Conservation (phyloP, 2,797 vertebrate genomes). For the Paguma larvata region DNA sequence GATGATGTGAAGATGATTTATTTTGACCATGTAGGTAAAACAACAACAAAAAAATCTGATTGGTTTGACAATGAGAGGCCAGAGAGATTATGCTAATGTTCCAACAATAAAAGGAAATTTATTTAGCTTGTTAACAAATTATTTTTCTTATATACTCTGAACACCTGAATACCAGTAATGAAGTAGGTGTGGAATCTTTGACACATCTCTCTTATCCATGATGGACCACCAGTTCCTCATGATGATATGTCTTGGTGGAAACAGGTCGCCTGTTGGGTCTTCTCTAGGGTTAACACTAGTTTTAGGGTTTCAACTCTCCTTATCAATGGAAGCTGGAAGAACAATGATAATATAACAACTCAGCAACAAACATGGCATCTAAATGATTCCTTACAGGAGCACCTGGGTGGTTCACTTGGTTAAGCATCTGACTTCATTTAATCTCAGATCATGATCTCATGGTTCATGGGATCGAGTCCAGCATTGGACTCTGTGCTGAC, state of each 20-base stretch:
- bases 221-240: not conserved
- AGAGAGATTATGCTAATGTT: slow-evolving; percentile 25
- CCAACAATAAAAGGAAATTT: not conserved
- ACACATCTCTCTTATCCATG: not conserved
- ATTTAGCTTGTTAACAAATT: slow-evolving; percentile 42
- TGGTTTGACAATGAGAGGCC: not conserved
- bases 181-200: not conserved
- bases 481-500: too few relatives aligned
- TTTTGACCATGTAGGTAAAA: slow-evolving; percentile 13
- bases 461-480: too few relatives aligned
- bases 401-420: too few relatives aligned
- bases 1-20: not conserved
- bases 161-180: not conserved
- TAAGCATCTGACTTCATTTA: too few relatives aligned
- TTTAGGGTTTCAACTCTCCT: not conserved
- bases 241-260: not conserved
- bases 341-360: not conserved
- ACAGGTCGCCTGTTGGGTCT: not conserved
- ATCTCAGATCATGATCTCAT: too few relatives aligned
- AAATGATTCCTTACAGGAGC: not conserved
- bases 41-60: not conserved
- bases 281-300: not conserved
- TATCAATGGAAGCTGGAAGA: not conserved
- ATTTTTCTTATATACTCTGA: not conserved
- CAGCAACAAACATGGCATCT: too few relatives aligned